Percentiles rank a stretch among this genome's conserved stretches.
Conservation (phyloP, 2,888 invertebrate genomes). For the Mythimna impura region DNA sequence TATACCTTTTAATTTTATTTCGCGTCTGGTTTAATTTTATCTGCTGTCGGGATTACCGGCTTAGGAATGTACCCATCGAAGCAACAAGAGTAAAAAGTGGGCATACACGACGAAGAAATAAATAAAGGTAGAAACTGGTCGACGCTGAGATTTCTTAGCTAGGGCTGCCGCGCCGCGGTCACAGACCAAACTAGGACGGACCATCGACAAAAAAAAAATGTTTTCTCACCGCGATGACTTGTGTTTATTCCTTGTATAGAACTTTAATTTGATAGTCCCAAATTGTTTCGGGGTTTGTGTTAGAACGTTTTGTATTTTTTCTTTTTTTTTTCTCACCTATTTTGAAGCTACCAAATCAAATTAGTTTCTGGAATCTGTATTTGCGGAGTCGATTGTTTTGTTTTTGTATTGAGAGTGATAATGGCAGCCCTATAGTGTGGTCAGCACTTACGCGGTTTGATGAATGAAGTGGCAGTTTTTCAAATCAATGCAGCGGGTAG, state of each 20-base stretch:
- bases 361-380: constrained; percentile 50
- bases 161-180: constrained; percentile 69
- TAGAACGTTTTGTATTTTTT: constrained; percentile 60
- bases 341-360: constrained; percentile 57
- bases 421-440: constrained; percentile 64
- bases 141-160: constrained; percentile 85
- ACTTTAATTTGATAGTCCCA: constrained; percentile 69
- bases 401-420: constrained; percentile 35
- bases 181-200: constrained; percentile 60
- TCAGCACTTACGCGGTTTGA: constrained; percentile 77
- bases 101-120: constrained; percentile 87
- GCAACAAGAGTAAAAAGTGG: constrained; percentile 87
- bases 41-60: constrained; percentile 89
- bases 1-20: constrained; percentile 90
- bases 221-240: constrained; percentile 67
- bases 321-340: constrained; percentile 36
- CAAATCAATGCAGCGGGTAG: constrained; percentile 75
- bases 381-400: constrained; percentile 42
- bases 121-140: constrained; percentile 88
- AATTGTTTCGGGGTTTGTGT: constrained; percentile 66
- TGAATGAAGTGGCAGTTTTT: constrained; percentile 86
- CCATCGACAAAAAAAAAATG: constrained; percentile 53
- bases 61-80: constrained; percentile 89
- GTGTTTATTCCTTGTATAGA: constrained; percentile 66
- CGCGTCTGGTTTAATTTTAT: constrained; percentile 91